Evolutionary conservation across 2,797 vertebrate species (phyloP), one percentile per base, ranked within the genome.

Genomic region (Lacerta agilis): DNA sequence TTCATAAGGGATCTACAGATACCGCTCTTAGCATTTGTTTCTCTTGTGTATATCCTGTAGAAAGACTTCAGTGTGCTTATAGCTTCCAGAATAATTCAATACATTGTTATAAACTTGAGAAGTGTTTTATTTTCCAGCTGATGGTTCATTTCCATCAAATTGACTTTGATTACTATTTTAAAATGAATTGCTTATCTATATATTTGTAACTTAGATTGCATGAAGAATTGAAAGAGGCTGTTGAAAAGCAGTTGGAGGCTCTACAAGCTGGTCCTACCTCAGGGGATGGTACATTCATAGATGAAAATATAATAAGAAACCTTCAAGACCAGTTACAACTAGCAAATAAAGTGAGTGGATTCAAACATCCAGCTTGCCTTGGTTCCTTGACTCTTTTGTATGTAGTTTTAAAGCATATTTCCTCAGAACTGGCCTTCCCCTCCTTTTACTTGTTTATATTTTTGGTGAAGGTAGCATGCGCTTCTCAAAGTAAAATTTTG

Each of bases 301-400:
- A 98, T 84, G 97, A 97, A 36, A 93, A 93, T 8, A 69, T 97
- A 83, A 87, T 98, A 89, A 97, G 78, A 96, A 98, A 97, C 91
- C 97, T 99, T 83, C 97, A 98, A 90, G 98, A 99, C 64, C 98
- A 99, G 23, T 92, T 99, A 82, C 96, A 96, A 77, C 95, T 98
- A 91, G 97, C 96, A 80, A 97, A 97, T 89, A 96, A 98, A 96
- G 99, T 99, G 82, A 92, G 96, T 94, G 79, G 84, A 23, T 87
- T 92, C 73, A 17, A 80, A 77, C 13, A n/a, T 41, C 88, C 77
- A 2, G 72, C 10, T 55, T 88, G 8, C 7, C 79, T 72, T 71
- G 55, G 5, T 82, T 88, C 76, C 25, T 15, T 79, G 69, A 7
- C 64, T 23, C 36, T 15, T 83, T 86, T 43, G n/a, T 69, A 90